phyloP scores from a whole-genome alignment of 1,140 invertebrate genomes.

The Trichonephila inaurata region DNA sequence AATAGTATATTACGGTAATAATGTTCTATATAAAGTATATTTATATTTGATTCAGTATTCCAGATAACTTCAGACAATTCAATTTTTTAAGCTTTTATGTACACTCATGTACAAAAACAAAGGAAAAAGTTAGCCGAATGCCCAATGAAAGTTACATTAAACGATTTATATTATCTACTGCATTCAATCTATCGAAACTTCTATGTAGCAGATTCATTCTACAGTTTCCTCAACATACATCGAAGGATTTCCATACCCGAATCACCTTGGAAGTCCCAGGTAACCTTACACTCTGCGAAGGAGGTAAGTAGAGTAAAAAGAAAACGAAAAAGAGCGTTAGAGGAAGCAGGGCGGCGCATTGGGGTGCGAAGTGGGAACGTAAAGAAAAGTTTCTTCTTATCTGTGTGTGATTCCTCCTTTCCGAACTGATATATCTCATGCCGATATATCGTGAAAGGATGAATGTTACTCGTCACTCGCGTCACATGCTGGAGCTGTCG shows the following conservation, averaged over 20 bases:
- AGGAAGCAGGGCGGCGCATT: no score
- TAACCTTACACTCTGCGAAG: not conserved
- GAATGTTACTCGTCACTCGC: slow-evolving; percentile 71
- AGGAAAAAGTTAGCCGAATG: no score
- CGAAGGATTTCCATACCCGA: not conserved
- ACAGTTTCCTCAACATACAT: not conserved
- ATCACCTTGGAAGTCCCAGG: not conserved
- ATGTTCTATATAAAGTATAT: no score
- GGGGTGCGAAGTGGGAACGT: not conserved
- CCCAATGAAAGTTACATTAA: no score
- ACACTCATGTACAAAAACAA: no score
- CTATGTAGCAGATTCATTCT: not conserved
- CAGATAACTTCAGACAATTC: no score
- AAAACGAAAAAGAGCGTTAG: not conserved
- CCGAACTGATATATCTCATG: slow-evolving; percentile 43
- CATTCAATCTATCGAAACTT: no score
- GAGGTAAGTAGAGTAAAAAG: not conserved
- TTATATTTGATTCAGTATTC: no score
- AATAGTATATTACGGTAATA: no score
- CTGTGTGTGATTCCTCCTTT: slow-evolving; percentile 2
- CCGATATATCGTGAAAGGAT: slow-evolving; percentile 60
- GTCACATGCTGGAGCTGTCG: slow-evolving; percentile 66
- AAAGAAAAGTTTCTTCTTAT: not conserved
- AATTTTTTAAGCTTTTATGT: no score
- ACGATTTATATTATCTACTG: no score